Percentiles rank a stretch among this genome's conserved stretches.
Conservation (phyloP, 2,113 vertebrate species). For the Prietella phreatophila region DNA sequence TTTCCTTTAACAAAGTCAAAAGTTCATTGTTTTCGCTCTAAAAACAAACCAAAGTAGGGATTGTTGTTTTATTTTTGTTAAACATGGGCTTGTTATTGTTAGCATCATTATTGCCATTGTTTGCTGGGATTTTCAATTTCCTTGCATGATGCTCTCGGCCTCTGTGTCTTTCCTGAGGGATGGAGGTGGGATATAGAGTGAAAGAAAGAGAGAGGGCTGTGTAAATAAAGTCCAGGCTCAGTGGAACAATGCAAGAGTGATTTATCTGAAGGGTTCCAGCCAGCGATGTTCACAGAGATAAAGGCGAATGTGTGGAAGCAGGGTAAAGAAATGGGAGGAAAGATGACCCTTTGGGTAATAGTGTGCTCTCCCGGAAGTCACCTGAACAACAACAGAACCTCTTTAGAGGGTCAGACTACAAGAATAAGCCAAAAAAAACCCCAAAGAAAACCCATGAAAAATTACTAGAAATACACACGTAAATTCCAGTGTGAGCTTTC, state of each 20-base stretch:
- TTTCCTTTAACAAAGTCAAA: constrained; percentile 27
- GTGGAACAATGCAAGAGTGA: constrained; percentile 39
- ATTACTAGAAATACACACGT: not conserved
- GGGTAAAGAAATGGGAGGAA: not conserved
- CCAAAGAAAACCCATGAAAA: not conserved
- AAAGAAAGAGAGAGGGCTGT: constrained; percentile 43
- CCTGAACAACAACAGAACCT: not conserved
- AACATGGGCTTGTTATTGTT: constrained; percentile 47
- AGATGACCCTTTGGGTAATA: constrained; percentile 39
- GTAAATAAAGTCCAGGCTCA: constrained; percentile 53
- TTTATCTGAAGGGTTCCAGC: constrained; percentile 42
- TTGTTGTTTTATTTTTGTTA: constrained; percentile 46
- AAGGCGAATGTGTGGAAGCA: constrained; percentile 18
- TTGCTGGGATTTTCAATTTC: constrained; percentile 54
- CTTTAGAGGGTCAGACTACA: not conserved
- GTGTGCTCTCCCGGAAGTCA: constrained; percentile 24
- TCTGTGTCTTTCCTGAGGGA: constrained; percentile 47
- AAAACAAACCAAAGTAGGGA: constrained; percentile 26
- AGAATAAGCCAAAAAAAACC: not conserved
- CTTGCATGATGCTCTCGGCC: constrained; percentile 26
- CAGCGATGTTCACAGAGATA: constrained; percentile 33
- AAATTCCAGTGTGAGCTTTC: not conserved
- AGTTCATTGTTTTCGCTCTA: constrained; percentile 35
- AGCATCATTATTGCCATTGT: constrained; percentile 52
- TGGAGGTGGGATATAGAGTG: constrained; percentile 32